Conservation (phyloP, 2,888 invertebrate genomes). For the Thecophora atra region DNA sequence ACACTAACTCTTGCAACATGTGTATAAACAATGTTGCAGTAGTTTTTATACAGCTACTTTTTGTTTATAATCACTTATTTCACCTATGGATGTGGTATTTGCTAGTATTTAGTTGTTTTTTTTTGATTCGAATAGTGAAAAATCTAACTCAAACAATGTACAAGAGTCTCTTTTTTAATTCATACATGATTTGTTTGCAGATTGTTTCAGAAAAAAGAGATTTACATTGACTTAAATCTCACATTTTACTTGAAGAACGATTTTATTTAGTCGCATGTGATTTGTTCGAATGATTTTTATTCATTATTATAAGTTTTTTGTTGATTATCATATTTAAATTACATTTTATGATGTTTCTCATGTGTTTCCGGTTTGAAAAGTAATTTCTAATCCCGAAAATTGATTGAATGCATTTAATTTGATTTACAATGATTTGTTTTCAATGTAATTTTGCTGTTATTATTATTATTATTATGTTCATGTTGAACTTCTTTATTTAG, state of each 20-base stretch:
- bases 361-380: neutral
- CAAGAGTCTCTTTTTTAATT: slow-evolving; percentile 1
- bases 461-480: no score
- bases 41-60: slow-evolving; percentile 3
- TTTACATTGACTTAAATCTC: neutral
- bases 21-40: slow-evolving; percentile 20
- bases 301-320: no score
- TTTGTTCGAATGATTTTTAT: no score
- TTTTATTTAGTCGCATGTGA: no score
- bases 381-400: neutral
- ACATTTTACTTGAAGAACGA: neutral
- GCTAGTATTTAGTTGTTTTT: neutral
- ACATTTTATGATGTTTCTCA: no score
- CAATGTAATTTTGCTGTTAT: neutral
- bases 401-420: neutral
- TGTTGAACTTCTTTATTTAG: no score
- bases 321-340: no score
- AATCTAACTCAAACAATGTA: slow-evolving; percentile 22
- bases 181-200: neutral
- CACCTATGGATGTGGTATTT: neutral
- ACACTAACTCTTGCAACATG: neutral
- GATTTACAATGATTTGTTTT: neutral
- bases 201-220: neutral
- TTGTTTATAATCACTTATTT: neutral
- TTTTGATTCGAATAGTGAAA: slow-evolving; percentile 10